Evolutionary conservation across 2,113 vertebrate genomes (phyloP), one percentile per base, ranked within the genome.

Genomic region (Anthoscopus minutus): DNA sequence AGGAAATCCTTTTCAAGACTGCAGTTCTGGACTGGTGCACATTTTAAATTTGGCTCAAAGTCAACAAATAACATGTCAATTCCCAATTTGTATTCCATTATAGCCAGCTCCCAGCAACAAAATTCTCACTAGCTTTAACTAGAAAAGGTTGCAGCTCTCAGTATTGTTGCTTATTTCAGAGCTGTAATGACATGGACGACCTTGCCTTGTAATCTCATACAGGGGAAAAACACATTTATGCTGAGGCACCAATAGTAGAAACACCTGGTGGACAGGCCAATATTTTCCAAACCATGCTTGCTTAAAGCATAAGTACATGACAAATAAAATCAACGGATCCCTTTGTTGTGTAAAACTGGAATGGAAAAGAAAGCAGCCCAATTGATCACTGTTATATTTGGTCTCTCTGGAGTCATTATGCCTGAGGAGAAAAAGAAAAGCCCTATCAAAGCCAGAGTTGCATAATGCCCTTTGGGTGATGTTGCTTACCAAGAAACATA

Each of bases 321-420:
- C 79, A 94, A 83, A 94, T 66, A 77, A 93, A 95, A 94, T 78
- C 67, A 92, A 44, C 25, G 0, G 11, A 81, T 54, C 60, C 18
- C 65, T 93, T 92, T 86, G 72, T 88, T 86, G 81, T 90, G 54
- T 62, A 83, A 81, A 96, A 86, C 30, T 31, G 24, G 72, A 81
- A 89, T n/a, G 31, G 93, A 64, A 93, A 89, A 67, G 67, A 89
- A 94, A 92, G 71, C 37, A 78, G 85, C 42, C 12, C 60, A 73
- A 86, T 33, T 93, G 81, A 93, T 97, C 81, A 77, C 51, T 78
- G 64, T 37, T 94, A 47, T 62, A 58, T 89, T 95, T 5, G 3
- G 62, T 83, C 79, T 93, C 94, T 90, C 81, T 67, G 81, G 85
- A 91, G 79, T 83, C 87, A 88, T 89, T 93, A 73, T 44, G 85